Evolutionary conservation across 2,888 invertebrate species (phyloP).

Genomic region (Machimus rusticus): DNA sequence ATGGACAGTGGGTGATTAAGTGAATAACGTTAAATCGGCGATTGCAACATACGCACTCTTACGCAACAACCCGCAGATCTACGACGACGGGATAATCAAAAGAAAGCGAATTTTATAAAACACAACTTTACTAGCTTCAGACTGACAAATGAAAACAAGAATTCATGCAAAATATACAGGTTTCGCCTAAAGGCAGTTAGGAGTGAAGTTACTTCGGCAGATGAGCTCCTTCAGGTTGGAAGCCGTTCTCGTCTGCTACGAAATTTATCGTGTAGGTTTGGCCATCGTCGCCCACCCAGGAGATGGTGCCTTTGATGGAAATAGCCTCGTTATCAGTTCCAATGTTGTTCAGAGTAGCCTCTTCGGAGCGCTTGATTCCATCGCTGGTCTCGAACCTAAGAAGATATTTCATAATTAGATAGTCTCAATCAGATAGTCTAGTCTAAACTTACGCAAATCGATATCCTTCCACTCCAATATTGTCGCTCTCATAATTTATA

Average conservation of each 20-base stretch:
- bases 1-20: not conserved
- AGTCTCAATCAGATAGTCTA: not conserved
- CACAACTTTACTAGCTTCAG: conserved; percentile 1
- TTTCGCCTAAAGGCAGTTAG: not conserved
- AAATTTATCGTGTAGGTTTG: conserved; percentile 66
- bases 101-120: not conserved
- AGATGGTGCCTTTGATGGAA: conserved; percentile 68
- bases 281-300: conserved; percentile 69
- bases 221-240: conserved; percentile 62
- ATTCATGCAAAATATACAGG: conserved; percentile 17
- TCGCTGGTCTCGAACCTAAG: conserved; percentile 72
- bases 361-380: conserved; percentile 69
- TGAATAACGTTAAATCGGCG: not conserved
- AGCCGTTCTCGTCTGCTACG: conserved; percentile 61
- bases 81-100: not conserved
- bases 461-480: conserved; percentile 68
- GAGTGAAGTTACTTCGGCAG: conserved; percentile 52
- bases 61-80: not conserved
- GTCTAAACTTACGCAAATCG: conserved; percentile 65
- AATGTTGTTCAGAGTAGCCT: conserved; percentile 68
- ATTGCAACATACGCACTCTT: not conserved
- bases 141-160: conserved; percentile 27
- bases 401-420: not conserved
- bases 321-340: conserved; percentile 71
- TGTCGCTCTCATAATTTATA: conserved; percentile 63